Base-by-base conservation (phyloP, 2,888 invertebrate species). In the Limnephilus marmoratus region DNA sequence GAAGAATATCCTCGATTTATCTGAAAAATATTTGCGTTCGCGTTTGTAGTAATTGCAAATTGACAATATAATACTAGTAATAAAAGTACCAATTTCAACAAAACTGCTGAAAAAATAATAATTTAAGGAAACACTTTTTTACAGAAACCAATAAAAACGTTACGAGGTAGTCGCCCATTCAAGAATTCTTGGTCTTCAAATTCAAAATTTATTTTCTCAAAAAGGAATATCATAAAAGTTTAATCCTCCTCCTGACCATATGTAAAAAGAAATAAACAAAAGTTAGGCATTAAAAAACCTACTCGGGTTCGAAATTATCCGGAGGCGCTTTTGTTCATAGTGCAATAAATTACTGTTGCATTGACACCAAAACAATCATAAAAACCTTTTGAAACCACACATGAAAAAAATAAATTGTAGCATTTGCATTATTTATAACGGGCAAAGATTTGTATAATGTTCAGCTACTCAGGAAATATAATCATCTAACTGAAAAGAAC, bases 281-380 rank as follows among this genome's bases (percentile, higher is more conserved):
- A 53, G 87, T 31, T 68, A 68, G n/a, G 68, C 53, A 18, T 31
- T 29, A 87, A 87, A 87, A 68, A 87, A 87, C n/a, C 31, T 34
- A 87, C 34, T 87, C 29, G 85, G 45, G 45, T 87, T 53, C 31
- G 29, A 53, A 87, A 87, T 49, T 87, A 87, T 29, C 87, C 87
- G 87, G 87, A 68, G 87, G 87, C 87, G 29, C 53, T 34, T 87
- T 87, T 53, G 87, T 87, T 87, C 68, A 15, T 15, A 15, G 34
- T 87, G 87, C 87, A 87, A 87, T 87, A 87, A 87, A 87, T 87
- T 34, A 68, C 18, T 29, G 31, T 87, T 87, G 68, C 68, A 87
- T 87, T 86, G 86, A 87, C 87, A 87, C 68, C 31, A 87, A 87
- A 87, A 87, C 31, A 87, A 87, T 29, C 13, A 68, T 24, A 37